Base-by-base conservation (phyloP, 1,140 invertebrate species). In the Pogonus chalceus region DNA sequence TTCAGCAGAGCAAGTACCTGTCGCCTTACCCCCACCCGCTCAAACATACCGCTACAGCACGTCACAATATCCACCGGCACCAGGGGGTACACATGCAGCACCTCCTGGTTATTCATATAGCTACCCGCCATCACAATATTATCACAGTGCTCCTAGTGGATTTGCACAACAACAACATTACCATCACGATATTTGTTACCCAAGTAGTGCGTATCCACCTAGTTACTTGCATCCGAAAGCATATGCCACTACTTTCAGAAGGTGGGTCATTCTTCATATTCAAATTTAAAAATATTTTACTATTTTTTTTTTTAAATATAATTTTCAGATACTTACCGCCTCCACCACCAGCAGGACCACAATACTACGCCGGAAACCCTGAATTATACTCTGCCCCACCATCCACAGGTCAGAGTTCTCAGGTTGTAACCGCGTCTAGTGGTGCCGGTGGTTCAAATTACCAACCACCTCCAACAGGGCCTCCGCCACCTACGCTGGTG, bases 151-250 rank as follows among this genome's bases (percentile, higher is more conserved):
- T 20, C 4, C 14, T 7, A 9, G 4, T 4, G 4, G 4, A 4
- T 20, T 7, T 16, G 39, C 39, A 4, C 71, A 71, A 56, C 73
- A 76, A 54, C 71, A 79, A 62, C 79, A 77, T 69, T 81, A 82
- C 64, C 69, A 69, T 55, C 67, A 70, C 39, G 68, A 69, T 47
- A 53, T 69, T 23, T 70, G 68, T 54, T 74, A 74, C 62, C 61
- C 70, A 49, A 72, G 53, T 66, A 49, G 56, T 49, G 26, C 26
- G 26, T 43, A 53, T 18, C 54, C 56, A 47, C 54, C 59, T 21
- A 47, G 31, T 16, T 56, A 75, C 56, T 65, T 72, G 46, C 70
- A 72, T 63, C 67, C 70, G 18, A 72, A 74, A 58, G 62, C 70
- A 53, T 72, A 71, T 20, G 39, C 12, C 7, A 49, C 37, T 4